Base-by-base conservation (phyloP, 2,888 invertebrate species). In the Leucoptera coffeella region DNA sequence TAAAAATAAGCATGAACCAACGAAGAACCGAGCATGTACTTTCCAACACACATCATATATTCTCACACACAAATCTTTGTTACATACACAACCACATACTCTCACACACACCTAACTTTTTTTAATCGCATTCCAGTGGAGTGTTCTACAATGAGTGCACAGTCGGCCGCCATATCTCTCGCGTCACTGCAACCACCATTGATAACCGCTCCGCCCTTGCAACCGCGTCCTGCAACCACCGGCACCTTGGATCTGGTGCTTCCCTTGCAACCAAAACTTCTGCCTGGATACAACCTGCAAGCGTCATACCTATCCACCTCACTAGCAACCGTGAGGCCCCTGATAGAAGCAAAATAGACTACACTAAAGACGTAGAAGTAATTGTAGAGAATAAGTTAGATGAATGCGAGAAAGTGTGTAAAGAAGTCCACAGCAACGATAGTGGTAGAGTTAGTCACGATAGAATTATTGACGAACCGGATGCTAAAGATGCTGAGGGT, bases 251-350 rank as follows among this genome's bases (percentile, higher is more conserved):
- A 80, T 43, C 75, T 80, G 36, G 74, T 81, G 57, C 67, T 85
- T 43, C 83, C 82, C 31, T 55, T 85, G 30, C 85, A 85, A 73
- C 82, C 85, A 32, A 80, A 79, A 43, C 58, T 81, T 35, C 60
- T 81, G 38, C 75, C 77, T 23, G 72, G 69, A 15, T 75, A 75
- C 49, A 69, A 71, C 43, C 52, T 65, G 1, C 69, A 73, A 32
- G 51, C 67, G 9, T 59, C 64, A 30, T 69, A 57, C 41, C 45
- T 64, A 19, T 60, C 74, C 33, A 75, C 65, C 39, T 74, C 71
- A 31, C 48, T 73, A 1, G 75, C 75, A 2, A 69, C 69, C 14
- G 67, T 69, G 11, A 39, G 69, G 41, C 62, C 67, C 71, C 61
- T 31, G 67, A 58, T 31, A 32, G 6, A 17, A 9, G 9, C 6